These are phyloP conservation scores for Prunella strophiata DNA, from an alignment of 2,797 vertebrate genomes.

Conservation along the genomic window DNA sequence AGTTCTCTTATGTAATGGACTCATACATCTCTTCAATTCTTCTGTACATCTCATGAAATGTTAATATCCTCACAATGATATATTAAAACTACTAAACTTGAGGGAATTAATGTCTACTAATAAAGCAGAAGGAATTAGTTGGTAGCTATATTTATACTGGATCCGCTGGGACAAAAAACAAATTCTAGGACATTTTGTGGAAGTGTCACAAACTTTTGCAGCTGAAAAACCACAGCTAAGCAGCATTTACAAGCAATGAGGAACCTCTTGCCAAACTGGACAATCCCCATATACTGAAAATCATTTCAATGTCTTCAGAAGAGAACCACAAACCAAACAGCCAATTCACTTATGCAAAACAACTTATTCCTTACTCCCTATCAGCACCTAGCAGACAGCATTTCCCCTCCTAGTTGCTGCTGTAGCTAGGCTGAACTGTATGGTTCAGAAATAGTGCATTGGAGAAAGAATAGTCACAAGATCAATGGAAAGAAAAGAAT, in stretches of 20 bases:
- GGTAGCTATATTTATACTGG: slow-evolving; percentile 26
- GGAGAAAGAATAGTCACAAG: slow-evolving; percentile 10
- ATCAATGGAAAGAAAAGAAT: slow-evolving; percentile 32
- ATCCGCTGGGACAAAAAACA: slow-evolving; percentile 13
- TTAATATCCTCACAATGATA: not conserved
- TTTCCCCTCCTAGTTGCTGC: not conserved
- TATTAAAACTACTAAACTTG: not conserved
- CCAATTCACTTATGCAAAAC: not conserved
- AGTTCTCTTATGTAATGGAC: not conserved
- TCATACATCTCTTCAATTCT: not conserved
- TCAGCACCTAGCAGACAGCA: not conserved
- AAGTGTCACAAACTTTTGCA: not conserved
- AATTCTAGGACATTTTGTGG: slow-evolving; percentile 10
- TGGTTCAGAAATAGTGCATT: not conserved
- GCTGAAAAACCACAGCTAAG: not conserved
- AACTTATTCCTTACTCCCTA: not conserved
- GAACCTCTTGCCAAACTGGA: not conserved
- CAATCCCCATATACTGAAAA: not conserved
- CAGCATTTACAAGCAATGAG: not conserved
- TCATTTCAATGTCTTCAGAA: not conserved
- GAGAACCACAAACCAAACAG: not conserved
- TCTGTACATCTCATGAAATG: not conserved
- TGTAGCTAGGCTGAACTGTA: not conserved
- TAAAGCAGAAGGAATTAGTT: slow-evolving; percentile 25
- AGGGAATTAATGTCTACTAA: slow-evolving; percentile 15